Conservation (phyloP, 35 echinoderm and acorn worm genomes). For the Strongylocentrotus purpuratus region DNA sequence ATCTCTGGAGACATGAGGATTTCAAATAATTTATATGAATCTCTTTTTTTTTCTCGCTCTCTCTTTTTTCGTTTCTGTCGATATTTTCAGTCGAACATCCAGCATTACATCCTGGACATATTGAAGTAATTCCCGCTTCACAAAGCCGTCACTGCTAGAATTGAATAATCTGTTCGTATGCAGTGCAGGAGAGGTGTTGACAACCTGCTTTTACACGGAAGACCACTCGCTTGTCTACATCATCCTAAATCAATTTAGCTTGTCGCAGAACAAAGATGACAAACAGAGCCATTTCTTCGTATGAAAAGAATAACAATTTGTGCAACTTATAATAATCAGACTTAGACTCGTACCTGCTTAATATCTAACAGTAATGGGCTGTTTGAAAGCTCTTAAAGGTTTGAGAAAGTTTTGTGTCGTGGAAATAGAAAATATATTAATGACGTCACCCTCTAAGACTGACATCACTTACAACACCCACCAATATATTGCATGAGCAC, state of each 20-base stretch:
- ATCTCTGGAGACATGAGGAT: neutral
- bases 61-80: neutral
- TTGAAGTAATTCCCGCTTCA: neutral
- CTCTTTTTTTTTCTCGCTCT: neutral
- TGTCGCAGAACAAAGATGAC: neutral
- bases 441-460: neutral
- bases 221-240: neutral
- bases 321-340: neutral
- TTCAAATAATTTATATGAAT: neutral
- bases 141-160: neutral
- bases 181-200: neutral
- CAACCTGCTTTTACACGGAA: neutral
- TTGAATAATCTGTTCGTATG: slow-evolving; percentile 28
- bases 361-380: neutral
- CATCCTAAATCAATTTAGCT: neutral
- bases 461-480: neutral
- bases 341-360: neutral
- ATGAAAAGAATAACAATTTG: neutral
- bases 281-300: neutral
- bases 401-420: neutral
- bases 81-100: neutral
- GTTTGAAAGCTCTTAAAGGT: neutral
- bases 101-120: neutral
- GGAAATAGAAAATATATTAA: neutral
- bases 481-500: neutral